These are phyloP conservation scores for Caretta caretta DNA, from an alignment of 2,113 vertebrate genomes.

Conservation along the genomic window DNA sequence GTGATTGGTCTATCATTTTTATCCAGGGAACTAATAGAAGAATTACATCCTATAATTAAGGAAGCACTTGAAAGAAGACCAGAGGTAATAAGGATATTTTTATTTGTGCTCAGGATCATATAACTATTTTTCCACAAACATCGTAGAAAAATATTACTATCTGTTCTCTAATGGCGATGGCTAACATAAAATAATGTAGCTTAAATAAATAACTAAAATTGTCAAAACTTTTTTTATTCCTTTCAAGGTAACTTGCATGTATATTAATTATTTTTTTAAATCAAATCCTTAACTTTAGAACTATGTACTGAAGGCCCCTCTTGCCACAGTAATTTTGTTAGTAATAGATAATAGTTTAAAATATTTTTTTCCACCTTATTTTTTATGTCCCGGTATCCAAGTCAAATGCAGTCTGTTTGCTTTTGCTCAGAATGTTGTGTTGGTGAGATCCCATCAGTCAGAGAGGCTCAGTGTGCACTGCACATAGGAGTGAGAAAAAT, in stretches of 20 bases:
- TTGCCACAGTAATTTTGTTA: neutral
- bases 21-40: conserved; percentile 95
- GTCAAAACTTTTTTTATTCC: neutral
- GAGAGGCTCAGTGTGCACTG: neutral
- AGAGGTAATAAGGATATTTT: conserved; percentile 86
- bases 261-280: neutral
- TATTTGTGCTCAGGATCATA: neutral
- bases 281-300: neutral
- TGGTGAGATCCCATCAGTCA: neutral
- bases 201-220: neutral
- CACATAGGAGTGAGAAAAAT: neutral
- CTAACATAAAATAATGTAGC: neutral
- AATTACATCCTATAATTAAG: conserved; percentile 99
- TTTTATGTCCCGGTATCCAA: neutral
- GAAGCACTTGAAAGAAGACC: conserved; percentile 99
- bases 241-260: neutral
- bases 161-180: neutral
- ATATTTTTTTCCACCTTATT: neutral
- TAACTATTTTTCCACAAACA: neutral
- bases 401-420: neutral
- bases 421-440: neutral
- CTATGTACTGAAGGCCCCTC: neutral
- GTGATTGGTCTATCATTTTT: conserved; percentile 40
- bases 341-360: neutral
- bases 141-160: neutral